phyloP scores from a whole-genome alignment of 2,888 invertebrate genomes.

The Cetonia aurata region DNA sequence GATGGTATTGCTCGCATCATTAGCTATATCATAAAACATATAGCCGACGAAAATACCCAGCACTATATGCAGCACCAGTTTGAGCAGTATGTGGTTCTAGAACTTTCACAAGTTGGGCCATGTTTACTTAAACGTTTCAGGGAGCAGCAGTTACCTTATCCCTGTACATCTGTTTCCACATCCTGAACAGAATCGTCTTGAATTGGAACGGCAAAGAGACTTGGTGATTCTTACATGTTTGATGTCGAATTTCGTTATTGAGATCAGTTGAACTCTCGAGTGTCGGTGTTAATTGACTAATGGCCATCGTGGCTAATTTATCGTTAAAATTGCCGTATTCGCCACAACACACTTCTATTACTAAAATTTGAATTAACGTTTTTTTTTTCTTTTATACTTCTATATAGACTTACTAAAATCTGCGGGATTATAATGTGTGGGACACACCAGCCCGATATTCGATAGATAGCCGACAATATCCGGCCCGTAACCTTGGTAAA shows the following conservation, averaged over 20 bases:
- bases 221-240: slow-evolving; percentile 48
- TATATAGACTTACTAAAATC: slow-evolving; percentile 85
- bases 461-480: slow-evolving; percentile 87
- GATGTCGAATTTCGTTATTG: not conserved
- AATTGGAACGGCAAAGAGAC: slow-evolving; percentile 73
- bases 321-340: slow-evolving; percentile 83
- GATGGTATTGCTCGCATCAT: slow-evolving; percentile 84
- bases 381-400: too few species aligned
- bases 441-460: slow-evolving; percentile 85
- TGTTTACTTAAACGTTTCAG: slow-evolving; percentile 5
- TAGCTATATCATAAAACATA: slow-evolving; percentile 80
- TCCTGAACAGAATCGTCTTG: slow-evolving; percentile 74
- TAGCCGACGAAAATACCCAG: slow-evolving; percentile 78
- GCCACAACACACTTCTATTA: slow-evolving; percentile 84
- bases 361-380: too few species aligned
- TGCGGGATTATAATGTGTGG: slow-evolving; percentile 94
- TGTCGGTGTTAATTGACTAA: slow-evolving; percentile 65
- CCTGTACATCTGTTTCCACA: slow-evolving; percentile 81
- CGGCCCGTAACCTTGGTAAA: slow-evolving; percentile 85
- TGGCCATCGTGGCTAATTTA: slow-evolving; percentile 76
- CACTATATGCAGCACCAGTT: slow-evolving; percentile 76
- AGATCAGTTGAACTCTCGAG: slow-evolving; percentile 3
- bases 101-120: slow-evolving; percentile 52
- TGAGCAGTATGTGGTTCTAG: slow-evolving; percentile 79
- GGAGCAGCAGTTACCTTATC: slow-evolving; percentile 72